Percentiles rank a stretch among this genome's conserved stretches.
Conservation (phyloP, 1,140 invertebrate genomes). For the Pissodes strobi region DNA sequence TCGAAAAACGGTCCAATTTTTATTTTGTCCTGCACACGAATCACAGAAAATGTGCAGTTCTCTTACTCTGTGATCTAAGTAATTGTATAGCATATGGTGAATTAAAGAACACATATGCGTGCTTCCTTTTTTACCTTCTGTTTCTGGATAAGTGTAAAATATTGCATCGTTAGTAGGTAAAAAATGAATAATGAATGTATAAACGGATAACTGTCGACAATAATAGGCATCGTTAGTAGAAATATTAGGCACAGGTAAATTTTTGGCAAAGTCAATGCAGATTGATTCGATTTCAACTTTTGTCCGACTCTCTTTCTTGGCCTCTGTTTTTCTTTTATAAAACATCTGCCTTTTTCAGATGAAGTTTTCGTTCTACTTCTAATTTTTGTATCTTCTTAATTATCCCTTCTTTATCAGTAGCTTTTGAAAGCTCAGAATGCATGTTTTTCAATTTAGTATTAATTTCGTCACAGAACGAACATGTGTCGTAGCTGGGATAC, state of each 20-base stretch:
- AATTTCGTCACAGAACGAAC: not conserved
- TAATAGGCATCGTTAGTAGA: not conserved
- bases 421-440: not conserved
- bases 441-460: not conserved
- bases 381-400: conserved; percentile 1
- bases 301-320: not conserved
- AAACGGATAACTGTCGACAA: not conserved
- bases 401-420: not conserved
- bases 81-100: conserved; percentile 1
- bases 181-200: not conserved
- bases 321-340: not conserved
- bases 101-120: not conserved
- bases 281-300: not conserved
- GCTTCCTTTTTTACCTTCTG: conserved; percentile 16
- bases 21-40: not conserved
- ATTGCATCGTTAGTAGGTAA: too few species aligned
- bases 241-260: not conserved
- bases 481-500: not conserved
- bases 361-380: not conserved
- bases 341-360: not conserved
- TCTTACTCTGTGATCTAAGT: not conserved
- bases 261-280: not conserved
- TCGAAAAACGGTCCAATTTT: conserved; percentile 3
- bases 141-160: not conserved
- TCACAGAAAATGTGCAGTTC: too few species aligned